Percentiles rank a stretch among this genome's conserved stretches.
phyloP scores from a whole-genome alignment of 1,140 invertebrate genomes.

The Tetramorium simillimum region DNA sequence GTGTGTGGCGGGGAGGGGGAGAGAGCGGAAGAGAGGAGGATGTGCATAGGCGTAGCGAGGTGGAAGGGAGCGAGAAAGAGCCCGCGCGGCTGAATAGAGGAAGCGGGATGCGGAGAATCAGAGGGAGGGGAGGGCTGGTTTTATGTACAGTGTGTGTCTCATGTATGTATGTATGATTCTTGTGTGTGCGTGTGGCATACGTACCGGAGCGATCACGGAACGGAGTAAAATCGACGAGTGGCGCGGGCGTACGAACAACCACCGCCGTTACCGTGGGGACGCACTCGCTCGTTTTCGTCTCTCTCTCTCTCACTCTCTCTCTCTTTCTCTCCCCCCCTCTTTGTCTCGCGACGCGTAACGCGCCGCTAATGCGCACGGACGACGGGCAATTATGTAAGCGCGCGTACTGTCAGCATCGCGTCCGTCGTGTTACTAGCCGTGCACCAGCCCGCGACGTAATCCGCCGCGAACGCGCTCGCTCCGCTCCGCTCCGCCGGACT shows the following conservation, averaged over 20 bases:
- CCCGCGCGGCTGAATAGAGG: background rate
- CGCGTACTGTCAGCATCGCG: constrained; percentile 47
- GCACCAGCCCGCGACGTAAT: background rate
- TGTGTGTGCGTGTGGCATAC: background rate
- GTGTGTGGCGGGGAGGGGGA: constrained; percentile 53
- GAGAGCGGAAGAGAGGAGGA: background rate
- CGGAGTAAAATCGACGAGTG: constrained; percentile 22
- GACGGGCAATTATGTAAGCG: constrained; percentile 74
- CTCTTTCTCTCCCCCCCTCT: too few species aligned
- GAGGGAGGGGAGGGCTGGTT: background rate
- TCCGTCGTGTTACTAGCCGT: background rate
- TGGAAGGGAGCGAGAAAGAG: constrained; percentile 41
- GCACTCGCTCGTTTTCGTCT: constrained; percentile 32
- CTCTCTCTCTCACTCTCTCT: background rate
- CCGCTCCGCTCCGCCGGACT: background rate
- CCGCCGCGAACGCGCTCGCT: background rate
- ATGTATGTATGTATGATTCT: too few species aligned
- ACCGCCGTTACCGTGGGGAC: constrained; percentile 32
- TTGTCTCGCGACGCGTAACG: constrained; percentile 37
- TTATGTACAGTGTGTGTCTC: too few species aligned
- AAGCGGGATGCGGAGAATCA: constrained; percentile 20
- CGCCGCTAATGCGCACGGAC: constrained; percentile 59
- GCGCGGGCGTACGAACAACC: background rate
- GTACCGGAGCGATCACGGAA: constrained; percentile 23
- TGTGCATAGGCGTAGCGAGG: background rate